Evolutionary conservation across 2,888 invertebrate genomes (phyloP).

Genomic region (Villa cingulata): DNA sequence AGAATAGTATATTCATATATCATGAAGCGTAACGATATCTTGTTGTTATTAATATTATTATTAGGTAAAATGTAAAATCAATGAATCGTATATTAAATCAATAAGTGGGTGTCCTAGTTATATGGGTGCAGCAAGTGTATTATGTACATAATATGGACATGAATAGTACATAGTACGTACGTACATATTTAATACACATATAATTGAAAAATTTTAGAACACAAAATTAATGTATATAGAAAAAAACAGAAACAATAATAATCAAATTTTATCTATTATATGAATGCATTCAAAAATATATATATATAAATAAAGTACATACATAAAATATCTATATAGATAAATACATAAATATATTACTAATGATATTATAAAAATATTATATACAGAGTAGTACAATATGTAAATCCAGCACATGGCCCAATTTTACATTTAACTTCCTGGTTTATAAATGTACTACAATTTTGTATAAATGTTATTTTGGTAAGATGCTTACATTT

Average conservation of each 20-base stretch:
- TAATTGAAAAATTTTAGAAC: too few relatives aligned
- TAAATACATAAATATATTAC: too few relatives aligned
- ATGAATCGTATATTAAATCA: neutral
- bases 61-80: neutral
- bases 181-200: neutral
- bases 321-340: too few relatives aligned
- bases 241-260: too few relatives aligned
- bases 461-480: neutral
- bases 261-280: too few relatives aligned
- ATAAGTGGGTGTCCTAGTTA: neutral
- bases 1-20: too few relatives aligned
- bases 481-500: neutral
- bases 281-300: too few relatives aligned
- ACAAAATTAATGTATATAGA: too few relatives aligned
- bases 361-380: too few relatives aligned
- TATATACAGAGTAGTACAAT: too few relatives aligned
- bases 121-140: neutral
- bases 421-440: neutral
- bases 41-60: neutral
- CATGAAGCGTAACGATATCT: neutral
- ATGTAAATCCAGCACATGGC: neutral
- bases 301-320: too few relatives aligned
- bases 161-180: neutral
- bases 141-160: neutral
- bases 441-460: neutral